Percentiles rank a stretch among this genome's conserved stretches.
These are phyloP conservation scores for Hippocampus zosterae DNA, from an alignment of 2,113 vertebrate genomes.

Conservation along the genomic window DNA sequence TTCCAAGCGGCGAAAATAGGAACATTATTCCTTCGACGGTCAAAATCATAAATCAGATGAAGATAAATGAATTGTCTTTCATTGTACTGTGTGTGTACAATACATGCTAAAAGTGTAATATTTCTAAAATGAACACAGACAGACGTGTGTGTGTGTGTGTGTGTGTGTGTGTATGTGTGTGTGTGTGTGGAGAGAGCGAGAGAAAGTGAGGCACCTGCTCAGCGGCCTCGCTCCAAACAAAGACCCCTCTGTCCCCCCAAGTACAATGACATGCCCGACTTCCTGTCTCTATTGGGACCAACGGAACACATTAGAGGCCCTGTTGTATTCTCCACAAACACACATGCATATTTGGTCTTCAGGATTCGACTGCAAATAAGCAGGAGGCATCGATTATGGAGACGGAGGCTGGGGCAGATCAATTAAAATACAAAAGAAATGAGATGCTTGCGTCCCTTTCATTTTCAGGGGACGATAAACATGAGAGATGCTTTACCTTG, in stretches of 20 bases:
- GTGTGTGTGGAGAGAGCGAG: neutral
- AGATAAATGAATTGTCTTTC: neutral
- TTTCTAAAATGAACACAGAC: constrained; percentile 10
- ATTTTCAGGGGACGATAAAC: constrained; percentile 34
- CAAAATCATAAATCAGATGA: too few relatives aligned
- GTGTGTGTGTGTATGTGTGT: neutral
- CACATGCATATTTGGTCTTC: neutral
- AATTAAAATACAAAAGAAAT: neutral
- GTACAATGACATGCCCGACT: constrained; percentile 58
- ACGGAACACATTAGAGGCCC: constrained; percentile 32
- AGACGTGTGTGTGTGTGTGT: constrained; percentile 4
- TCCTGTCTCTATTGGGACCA: constrained; percentile 61
- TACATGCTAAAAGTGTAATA: neutral
- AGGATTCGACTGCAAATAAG: neutral
- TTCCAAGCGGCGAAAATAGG: too few relatives aligned
- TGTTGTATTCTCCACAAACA: constrained; percentile 24
- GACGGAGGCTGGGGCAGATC: neutral
- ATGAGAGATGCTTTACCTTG: constrained; percentile 37
- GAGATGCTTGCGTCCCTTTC: neutral
- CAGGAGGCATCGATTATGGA: neutral
- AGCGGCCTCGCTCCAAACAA: constrained; percentile 62
- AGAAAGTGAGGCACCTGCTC: constrained; percentile 67
- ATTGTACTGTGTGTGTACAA: neutral
- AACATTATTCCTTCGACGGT: too few relatives aligned
- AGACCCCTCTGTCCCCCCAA: constrained; percentile 67